Conservation (phyloP, 2,888 invertebrate genomes). For the Melanchra persicariae region DNA sequence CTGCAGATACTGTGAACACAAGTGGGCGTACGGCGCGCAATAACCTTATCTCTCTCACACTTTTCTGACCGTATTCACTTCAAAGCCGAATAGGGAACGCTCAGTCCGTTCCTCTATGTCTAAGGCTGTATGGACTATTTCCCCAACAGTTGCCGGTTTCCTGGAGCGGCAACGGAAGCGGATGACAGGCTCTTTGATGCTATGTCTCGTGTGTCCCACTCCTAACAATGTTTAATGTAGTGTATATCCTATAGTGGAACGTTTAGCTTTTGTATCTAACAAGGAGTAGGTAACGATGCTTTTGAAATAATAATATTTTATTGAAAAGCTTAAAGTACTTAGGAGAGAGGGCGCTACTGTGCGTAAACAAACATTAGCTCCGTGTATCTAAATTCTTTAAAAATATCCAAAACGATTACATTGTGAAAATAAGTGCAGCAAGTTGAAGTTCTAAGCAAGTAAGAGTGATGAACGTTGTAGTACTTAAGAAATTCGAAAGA, state of each 20-base stretch:
- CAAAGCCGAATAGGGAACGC: neutral
- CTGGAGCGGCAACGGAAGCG: conserved; percentile 42
- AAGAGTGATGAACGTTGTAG: no score
- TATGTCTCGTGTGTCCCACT: conserved; percentile 17
- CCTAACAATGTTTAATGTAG: conserved; percentile 35
- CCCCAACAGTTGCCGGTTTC: conserved; percentile 43
- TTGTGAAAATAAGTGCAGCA: no score
- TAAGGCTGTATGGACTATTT: conserved; percentile 27
- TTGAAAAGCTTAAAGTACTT: no score
- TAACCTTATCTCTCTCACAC: no score
- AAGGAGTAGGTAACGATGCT: neutral
- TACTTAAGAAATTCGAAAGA: no score
- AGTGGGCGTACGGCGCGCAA: no score
- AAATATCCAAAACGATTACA: no score
- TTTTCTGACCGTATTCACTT: neutral
- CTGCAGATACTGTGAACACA: no score
- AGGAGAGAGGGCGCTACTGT: no score
- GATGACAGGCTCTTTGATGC: conserved; percentile 52
- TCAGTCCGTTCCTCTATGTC: neutral
- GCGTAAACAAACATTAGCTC: no score
- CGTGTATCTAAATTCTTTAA: no score
- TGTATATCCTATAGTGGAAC: neutral
- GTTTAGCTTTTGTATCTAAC: conserved; percentile 28
- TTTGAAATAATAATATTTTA: neutral
- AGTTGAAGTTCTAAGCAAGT: no score